A percentile compares a stretch with the other conserved stretches of the same genome.
These are phyloP conservation scores for Pelecanus crispus DNA, from an alignment of 2,113 vertebrate genomes.

Conservation along the genomic window DNA sequence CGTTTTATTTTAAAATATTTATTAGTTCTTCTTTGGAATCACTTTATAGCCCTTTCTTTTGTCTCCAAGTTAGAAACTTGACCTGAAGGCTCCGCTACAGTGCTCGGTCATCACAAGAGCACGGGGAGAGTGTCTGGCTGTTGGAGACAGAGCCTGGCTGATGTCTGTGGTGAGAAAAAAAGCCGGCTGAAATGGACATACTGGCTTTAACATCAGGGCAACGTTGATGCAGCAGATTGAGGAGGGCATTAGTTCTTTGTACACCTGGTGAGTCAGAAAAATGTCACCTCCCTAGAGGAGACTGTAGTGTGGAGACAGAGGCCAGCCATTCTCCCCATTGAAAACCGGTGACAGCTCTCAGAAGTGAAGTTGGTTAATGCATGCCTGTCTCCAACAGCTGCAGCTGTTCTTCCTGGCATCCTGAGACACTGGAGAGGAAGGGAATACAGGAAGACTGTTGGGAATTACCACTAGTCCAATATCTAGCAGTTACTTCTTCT, in stretches of 20 bases:
- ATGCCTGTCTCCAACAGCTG: background rate
- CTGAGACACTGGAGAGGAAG: background rate
- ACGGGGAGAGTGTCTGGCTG: background rate
- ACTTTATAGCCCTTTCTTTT: background rate
- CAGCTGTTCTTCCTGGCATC: background rate
- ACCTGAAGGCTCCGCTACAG: background rate
- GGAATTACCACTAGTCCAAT: background rate
- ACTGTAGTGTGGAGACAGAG: background rate
- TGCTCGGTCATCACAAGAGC: background rate
- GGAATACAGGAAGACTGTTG: background rate
- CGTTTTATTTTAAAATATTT: background rate
- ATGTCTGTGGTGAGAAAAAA: background rate
- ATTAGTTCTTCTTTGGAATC: background rate
- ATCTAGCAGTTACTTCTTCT: background rate
- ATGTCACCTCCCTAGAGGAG: background rate
- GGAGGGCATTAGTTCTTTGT: background rate
- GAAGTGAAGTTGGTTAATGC: background rate
- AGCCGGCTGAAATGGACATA: fast-evolving
- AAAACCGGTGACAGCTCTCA: background rate
- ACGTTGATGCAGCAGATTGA: background rate
- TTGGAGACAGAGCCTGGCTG: background rate
- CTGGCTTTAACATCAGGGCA: background rate
- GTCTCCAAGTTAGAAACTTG: background rate
- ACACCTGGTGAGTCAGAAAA: background rate
- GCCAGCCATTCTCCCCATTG: background rate